Evolutionary conservation across 2,797 vertebrate genomes (phyloP).

Genomic region (Neosilurus hyrtlii): DNA sequence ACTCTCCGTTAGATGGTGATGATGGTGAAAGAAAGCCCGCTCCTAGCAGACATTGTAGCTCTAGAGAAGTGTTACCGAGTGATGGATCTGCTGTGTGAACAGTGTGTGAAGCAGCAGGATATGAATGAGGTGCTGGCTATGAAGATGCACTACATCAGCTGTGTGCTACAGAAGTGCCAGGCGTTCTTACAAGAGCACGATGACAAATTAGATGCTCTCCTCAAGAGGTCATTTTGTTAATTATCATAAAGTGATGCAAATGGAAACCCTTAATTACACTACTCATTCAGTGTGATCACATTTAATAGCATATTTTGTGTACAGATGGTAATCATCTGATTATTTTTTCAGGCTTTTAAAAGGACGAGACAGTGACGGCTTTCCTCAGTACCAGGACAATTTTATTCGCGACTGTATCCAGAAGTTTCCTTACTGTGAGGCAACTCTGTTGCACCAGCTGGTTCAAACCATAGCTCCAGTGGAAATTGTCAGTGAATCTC

Average conservation of each 20-base stretch:
- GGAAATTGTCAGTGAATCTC: conserved; percentile 82
- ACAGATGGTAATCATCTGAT: neutral
- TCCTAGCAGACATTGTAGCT: conserved; percentile 80
- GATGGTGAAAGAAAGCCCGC: conserved; percentile 88
- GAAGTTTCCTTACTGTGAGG: conserved; percentile 91
- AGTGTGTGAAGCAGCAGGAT: conserved; percentile 93
- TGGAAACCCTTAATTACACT: neutral
- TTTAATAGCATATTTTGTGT: neutral
- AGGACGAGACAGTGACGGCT: conserved; percentile 86
- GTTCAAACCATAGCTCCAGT: conserved; percentile 91
- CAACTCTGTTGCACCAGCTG: conserved; percentile 91
- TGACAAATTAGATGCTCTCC: conserved; percentile 83
- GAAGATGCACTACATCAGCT: conserved; percentile 97
- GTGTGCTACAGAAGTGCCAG: conserved; percentile 86
- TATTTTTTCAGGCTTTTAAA: conserved; percentile 81
- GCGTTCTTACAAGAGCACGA: conserved; percentile 83
- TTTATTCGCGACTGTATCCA: conserved; percentile 89
- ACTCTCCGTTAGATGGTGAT: conserved; percentile 70
- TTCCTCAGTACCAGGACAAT: conserved; percentile 91
- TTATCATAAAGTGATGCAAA: conserved; percentile 2
- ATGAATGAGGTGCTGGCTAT: conserved; percentile 96
- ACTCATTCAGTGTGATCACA: neutral
- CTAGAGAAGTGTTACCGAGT: conserved; percentile 85
- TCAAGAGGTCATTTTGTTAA: conserved; percentile 78
- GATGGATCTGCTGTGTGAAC: conserved; percentile 93